Evolutionary conservation across 2,113 vertebrate genomes (phyloP).

Genomic region (Upupa epops): DNA sequence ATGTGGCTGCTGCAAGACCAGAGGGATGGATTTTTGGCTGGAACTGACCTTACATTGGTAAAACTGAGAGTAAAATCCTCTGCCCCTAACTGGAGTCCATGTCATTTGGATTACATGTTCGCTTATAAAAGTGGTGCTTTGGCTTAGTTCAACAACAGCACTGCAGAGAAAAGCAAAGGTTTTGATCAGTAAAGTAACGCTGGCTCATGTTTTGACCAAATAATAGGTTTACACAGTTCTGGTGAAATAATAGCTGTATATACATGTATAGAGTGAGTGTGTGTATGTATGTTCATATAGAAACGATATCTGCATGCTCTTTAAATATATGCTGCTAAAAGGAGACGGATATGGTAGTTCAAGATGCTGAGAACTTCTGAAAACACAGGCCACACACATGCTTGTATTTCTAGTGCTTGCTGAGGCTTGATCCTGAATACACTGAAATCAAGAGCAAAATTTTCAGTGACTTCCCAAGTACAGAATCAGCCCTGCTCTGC

Average conservation of each 20-base stretch:
- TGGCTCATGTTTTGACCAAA: not conserved
- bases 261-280: not conserved
- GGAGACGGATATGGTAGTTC: not conserved
- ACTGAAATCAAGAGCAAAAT: not conserved
- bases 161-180: not conserved
- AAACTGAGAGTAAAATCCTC: not conserved
- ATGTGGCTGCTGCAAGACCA: not conserved
- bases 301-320: not conserved
- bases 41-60: not conserved
- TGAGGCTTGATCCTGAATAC: not conserved
- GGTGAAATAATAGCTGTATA: not conserved
- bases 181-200: not conserved
- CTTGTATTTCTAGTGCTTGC: not conserved
- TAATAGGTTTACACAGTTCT: not conserved
- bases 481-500: not conserved
- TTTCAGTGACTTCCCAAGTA: not conserved
- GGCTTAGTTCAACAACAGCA: not conserved
- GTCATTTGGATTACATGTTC: not conserved
- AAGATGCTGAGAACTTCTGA: not conserved
- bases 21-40: not conserved
- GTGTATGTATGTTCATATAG: not conserved
- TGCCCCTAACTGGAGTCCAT: not conserved
- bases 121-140: not conserved
- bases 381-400: not conserved
- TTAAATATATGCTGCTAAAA: not conserved